These are phyloP conservation scores for Oreochromis tanganicae DNA, from an alignment of 2,113 vertebrate species.

Conservation along the genomic window DNA sequence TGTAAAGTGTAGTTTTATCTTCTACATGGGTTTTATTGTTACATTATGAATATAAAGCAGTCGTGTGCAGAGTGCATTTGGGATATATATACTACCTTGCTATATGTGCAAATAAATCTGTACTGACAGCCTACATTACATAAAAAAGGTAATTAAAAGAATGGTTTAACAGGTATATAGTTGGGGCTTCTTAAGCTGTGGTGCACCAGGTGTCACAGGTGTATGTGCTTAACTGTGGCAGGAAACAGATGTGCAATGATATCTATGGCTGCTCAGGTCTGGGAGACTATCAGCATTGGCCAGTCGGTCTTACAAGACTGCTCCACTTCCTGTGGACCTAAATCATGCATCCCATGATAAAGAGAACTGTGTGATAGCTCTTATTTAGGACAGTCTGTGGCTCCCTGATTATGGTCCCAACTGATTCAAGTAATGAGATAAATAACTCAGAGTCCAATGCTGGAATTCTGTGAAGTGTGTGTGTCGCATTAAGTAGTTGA, in stretches of 20 bases:
- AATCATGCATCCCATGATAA: conserved; percentile 63
- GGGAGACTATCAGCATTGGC: conserved; percentile 57
- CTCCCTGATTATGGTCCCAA: conserved; percentile 28
- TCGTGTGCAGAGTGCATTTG: neutral
- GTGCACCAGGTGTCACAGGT: conserved; percentile 45
- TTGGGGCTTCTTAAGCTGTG: neutral
- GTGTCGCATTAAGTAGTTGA: neutral
- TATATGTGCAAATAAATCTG: neutral
- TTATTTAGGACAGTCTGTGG: neutral
- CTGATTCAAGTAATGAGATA: conserved; percentile 3
- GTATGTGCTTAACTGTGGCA: conserved; percentile 37
- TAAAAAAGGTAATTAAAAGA: neutral
- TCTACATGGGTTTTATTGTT: neutral
- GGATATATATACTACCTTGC: neutral
- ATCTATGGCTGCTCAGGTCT: conserved; percentile 30
- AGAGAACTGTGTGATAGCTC: conserved; percentile 15
- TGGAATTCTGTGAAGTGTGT: neutral
- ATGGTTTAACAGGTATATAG: neutral
- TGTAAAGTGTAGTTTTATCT: neutral
- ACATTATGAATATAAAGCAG: neutral
- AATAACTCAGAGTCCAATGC: neutral
- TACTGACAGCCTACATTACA: neutral
- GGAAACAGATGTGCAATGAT: conserved; percentile 74
- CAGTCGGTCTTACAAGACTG: conserved; percentile 52
- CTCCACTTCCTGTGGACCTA: conserved; percentile 66